Conservation (phyloP, 2,888 invertebrate genomes). For the Acleris emargana region DNA sequence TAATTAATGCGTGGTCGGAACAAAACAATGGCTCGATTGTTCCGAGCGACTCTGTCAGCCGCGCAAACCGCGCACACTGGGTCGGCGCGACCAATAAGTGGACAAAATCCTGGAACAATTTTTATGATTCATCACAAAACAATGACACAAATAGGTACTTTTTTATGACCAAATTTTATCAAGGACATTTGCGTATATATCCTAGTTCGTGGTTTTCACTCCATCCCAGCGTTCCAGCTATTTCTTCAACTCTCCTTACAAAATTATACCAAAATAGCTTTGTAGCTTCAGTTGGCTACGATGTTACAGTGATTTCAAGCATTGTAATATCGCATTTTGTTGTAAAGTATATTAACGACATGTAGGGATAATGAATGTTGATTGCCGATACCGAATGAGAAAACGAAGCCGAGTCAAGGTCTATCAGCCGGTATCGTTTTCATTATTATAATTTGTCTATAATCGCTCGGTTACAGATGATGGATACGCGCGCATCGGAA, state of each 20-base stretch:
- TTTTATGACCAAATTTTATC: no score
- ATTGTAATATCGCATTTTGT: no score
- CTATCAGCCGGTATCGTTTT: slow-evolving; percentile 15
- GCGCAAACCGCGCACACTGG: slow-evolving; percentile 43
- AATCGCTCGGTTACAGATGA: slow-evolving; percentile 25
- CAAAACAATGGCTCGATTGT: slow-evolving; percentile 65
- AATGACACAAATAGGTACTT: no score
- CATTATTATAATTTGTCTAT: slow-evolving; percentile 29
- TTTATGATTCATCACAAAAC: no score
- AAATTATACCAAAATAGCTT: no score
- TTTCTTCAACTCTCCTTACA: no score
- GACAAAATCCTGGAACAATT: slow-evolving; percentile 15
- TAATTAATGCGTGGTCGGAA: slow-evolving; percentile 62
- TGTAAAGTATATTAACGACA: not conserved
- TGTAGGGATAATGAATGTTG: not conserved
- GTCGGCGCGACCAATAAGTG: not conserved
- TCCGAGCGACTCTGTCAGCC: slow-evolving; percentile 46
- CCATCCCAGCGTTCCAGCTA: no score
- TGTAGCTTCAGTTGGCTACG: no score
- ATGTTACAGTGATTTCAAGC: no score
- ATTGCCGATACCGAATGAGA: not conserved
- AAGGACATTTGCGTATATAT: no score
- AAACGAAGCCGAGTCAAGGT: slow-evolving; percentile 3
- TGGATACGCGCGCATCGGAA: slow-evolving; percentile 15
- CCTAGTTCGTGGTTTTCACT: no score